Base-by-base conservation (phyloP, 2,888 invertebrate genomes). In the Chrysopilus asiliformis region DNA sequence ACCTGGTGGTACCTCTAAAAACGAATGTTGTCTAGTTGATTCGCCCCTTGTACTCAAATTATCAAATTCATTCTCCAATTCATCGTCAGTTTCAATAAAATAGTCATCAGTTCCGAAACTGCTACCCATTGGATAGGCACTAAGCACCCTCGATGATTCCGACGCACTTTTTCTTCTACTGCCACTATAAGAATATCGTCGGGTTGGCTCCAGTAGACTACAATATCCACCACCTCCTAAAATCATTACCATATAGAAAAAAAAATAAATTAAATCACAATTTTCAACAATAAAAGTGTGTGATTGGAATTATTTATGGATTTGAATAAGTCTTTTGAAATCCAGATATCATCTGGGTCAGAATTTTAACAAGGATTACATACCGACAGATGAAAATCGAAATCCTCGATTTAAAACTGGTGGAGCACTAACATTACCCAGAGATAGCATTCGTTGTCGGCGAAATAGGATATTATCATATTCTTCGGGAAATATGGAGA, bases 391-490 rank as follows among this genome's bases (percentile, higher is more conserved):
- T 4, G 74, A 73, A 49, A 74, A 75, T 30, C 75, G 67, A 43
- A 66, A 62, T 19, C 61, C 62, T 22, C 64, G 57, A 49, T 59
- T 60, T 49, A 67, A 59, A 38, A 63, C 55, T 8, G 67, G 65
- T 9, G 76, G 76, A 17, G 69, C 66, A 49, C 68, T 71, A 51
- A 75, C 76, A 49, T 79, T 80, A 37, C 80, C 76, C 46, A 82
- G 65, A 2, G 78, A 79, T 40, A 75, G 68, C 55, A 72, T 64
- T 34, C 70, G 66, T 42, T 68, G 68, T 15, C 69, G 63, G 35
- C 61, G 62, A 45, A 62, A 68, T 62, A 68, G 46, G 57, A 67
- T 52, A 50, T 60, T 48, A 53, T 63, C 53, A 53, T 67, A 57
- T 59, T 68, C 56, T 58, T 64, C 64, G 41, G 61, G 61, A 45